Conservation (phyloP, 2,113 vertebrate genomes). For the Albula goreensis region DNA sequence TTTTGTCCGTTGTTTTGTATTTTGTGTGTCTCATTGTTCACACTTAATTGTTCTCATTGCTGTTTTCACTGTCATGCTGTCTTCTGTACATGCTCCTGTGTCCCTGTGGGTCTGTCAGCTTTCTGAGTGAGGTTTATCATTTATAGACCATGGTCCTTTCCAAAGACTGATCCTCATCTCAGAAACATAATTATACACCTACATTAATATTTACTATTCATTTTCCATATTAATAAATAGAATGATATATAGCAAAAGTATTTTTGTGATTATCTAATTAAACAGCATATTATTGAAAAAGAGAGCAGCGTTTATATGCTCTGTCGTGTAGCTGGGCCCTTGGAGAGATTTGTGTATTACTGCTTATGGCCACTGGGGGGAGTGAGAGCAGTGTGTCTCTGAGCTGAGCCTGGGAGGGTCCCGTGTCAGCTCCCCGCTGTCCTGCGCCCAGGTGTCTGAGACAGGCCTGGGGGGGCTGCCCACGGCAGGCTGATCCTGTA, state of each 20-base stretch:
- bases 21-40: not conserved
- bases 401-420: not conserved
- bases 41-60: not conserved
- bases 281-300: too few relatives aligned
- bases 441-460: not conserved
- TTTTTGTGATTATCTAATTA: not conserved
- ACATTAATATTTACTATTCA: not conserved
- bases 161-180: not conserved
- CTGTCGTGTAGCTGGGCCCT: not conserved
- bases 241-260: not conserved
- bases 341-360: not conserved
- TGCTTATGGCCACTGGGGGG: not conserved
- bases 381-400: not conserved
- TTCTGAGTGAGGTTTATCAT: not conserved
- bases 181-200: not conserved
- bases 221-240: not conserved
- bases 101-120: too few relatives aligned
- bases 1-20: not conserved
- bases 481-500: too few relatives aligned
- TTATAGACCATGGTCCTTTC: conserved; percentile 1
- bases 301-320: not conserved
- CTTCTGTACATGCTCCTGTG: not conserved
- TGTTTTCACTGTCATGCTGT: not conserved
- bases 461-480: too few relatives aligned
- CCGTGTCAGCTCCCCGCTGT: too few relatives aligned